Percentiles rank a stretch among this genome's conserved stretches.
Evolutionary conservation across 2,888 invertebrate species (phyloP).

Genomic region (Miltochrista miniata): DNA sequence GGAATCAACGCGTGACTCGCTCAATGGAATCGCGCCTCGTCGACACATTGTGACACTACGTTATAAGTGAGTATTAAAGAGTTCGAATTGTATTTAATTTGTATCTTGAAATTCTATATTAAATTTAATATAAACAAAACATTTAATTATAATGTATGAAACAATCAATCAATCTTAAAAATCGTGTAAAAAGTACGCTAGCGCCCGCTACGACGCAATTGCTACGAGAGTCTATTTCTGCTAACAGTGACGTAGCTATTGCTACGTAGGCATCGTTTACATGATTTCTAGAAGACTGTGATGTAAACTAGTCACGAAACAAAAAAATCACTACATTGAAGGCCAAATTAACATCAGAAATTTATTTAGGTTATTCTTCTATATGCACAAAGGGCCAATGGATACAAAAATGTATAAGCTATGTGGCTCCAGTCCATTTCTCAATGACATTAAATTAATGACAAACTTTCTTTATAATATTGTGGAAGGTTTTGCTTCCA

Average conservation of each 20-base stretch:
- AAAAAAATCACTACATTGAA: too few relatives aligned
- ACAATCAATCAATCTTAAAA: background rate
- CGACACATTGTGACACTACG: too few relatives aligned
- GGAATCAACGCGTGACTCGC: too few relatives aligned
- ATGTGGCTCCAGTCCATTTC: constrained; percentile 1
- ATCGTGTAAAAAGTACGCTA: background rate
- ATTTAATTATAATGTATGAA: background rate
- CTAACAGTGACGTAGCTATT: constrained; percentile 15
- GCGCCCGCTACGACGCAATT: background rate
- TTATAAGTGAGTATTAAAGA: too few relatives aligned
- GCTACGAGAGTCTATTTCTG: constrained; percentile 1
- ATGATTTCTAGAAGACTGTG: constrained; percentile 4
- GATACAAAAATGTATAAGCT: too few relatives aligned
- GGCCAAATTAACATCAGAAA: too few relatives aligned
- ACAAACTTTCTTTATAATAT: constrained; percentile 7
- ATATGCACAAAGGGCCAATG: too few relatives aligned
- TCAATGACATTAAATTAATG: constrained; percentile 1
- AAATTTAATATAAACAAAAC: too few relatives aligned
- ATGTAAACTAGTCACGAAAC: background rate
- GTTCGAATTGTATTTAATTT: too few relatives aligned
- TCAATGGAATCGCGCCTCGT: too few relatives aligned
- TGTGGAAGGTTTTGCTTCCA: constrained; percentile 3
- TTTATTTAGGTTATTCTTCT: too few relatives aligned
- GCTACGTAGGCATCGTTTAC: background rate
- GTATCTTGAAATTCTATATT: background rate